Base-by-base conservation (phyloP, 2,888 invertebrate genomes). In the Liopterus haemorrhoidalis region DNA sequence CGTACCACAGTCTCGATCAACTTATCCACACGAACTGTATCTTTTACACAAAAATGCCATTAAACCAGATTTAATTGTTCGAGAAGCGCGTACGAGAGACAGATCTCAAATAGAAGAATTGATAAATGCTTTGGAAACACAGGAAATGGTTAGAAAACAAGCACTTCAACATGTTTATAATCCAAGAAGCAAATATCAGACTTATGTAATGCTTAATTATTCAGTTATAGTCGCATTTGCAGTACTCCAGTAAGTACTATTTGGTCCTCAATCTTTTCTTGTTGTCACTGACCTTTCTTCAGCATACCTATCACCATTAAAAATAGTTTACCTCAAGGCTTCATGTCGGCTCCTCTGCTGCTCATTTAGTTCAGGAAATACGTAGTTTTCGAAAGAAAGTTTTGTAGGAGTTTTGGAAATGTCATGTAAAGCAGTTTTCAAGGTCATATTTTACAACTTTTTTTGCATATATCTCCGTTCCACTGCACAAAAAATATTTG, bases 21-120 rank as follows among this genome's bases (percentile, higher is more conserved):
- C 64, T 22, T 71, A 68, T 52, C 66, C 69, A 2, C 66, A 71
- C 55, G 64, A 68, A 6, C 51, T 74, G 8, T 70, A 70, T 54
- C 49, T 70, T 2, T 56, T 68, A 4, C 71, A 74, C 48, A 67
- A 67, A 15, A 65, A 62, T 25, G 49, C 64, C 9, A 46, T 69
- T 4, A 44, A 57, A 18, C 57, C 45, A 2, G 25, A 20, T 25
- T 31, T 45, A 27, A 15, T 8, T 27, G 38, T 39, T n/a, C 38
- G 27, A 12, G 32, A 39, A 14, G 12, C 33, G 9, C 14, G 12
- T 4, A 20, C 24, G 33, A 1, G 6, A 5, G 32, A 45, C 11
- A 39, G 18, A 11, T 14, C 6, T 9, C n/a, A 18, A 24, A 21
- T 32, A 2, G 33, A 39, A 21, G 6, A 9, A 12, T 39, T 45